phyloP scores from a whole-genome alignment of 2,888 invertebrate species.

The Sesia apiformis region DNA sequence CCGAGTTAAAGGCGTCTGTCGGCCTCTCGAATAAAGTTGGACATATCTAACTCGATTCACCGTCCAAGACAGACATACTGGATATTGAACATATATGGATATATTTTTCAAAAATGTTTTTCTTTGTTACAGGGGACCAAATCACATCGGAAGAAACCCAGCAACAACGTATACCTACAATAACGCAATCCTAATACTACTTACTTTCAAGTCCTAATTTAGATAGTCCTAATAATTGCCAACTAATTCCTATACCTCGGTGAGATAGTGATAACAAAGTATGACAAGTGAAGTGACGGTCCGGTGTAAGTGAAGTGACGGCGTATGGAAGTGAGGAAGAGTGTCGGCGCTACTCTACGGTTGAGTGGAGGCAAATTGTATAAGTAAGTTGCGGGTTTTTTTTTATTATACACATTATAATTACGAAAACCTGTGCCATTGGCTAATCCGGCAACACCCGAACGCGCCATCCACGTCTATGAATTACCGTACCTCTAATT shows the following conservation, averaged over 20 bases:
- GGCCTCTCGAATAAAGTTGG: too few relatives aligned
- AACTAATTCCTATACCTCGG: background rate
- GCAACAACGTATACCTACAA: slow-evolving; percentile 15
- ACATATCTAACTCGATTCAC: too few relatives aligned
- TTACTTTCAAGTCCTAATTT: background rate
- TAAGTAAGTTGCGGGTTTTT: background rate
- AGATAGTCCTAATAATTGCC: background rate
- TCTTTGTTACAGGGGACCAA: slow-evolving; percentile 63
- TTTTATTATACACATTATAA: too few relatives aligned
- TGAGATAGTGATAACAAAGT: background rate
- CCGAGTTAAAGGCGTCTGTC: too few relatives aligned
- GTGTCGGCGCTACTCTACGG: background rate
- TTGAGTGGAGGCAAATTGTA: background rate
- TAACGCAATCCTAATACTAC: slow-evolving; percentile 5
- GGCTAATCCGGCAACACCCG: too few relatives aligned
- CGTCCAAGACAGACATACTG: too few relatives aligned
- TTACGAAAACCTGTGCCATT: too few relatives aligned
- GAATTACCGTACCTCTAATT: too few relatives aligned
- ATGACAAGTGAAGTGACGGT: background rate
- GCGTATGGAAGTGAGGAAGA: background rate
- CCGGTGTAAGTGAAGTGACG: background rate
- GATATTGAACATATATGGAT: too few relatives aligned
- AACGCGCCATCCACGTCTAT: too few relatives aligned
- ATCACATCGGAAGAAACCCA: slow-evolving; percentile 16
- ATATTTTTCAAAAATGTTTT: slow-evolving; percentile 5